A percentile compares a stretch with the other conserved stretches of the same genome.
These are phyloP conservation scores for Chaitophorus viminalis DNA, from an alignment of 2,888 invertebrate species.

Conservation along the genomic window DNA sequence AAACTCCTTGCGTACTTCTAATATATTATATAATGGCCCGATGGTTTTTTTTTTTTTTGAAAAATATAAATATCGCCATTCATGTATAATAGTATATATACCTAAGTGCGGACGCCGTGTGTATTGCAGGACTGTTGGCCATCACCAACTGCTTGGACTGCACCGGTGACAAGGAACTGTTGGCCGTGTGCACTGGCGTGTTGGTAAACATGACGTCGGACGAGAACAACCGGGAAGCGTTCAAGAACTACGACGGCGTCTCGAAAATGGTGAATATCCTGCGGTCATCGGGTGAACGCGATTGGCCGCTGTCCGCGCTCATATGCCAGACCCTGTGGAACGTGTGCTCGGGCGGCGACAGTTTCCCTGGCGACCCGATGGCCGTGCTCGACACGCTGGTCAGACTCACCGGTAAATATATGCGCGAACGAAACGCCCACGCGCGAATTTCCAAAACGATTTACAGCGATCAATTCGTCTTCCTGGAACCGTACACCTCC, in stretches of 20 bases:
- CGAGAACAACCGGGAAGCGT: conserved; percentile 70
- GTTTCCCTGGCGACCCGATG: conserved; percentile 43
- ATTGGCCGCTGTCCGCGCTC: conserved; percentile 78
- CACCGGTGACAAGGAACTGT: conserved; percentile 72
- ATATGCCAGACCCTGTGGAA: conserved; percentile 83
- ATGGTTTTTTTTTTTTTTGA: too few relatives aligned
- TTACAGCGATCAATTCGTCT: background rate
- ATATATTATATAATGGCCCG: too few relatives aligned
- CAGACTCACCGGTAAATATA: conserved; percentile 38
- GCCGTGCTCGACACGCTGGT: conserved; percentile 41
- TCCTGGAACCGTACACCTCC: too few relatives aligned
- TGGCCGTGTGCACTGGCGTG: conserved; percentile 83
- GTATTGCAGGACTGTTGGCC: conserved; percentile 23
- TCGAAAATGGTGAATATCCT: conserved; percentile 71
- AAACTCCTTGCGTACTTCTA: too few relatives aligned
- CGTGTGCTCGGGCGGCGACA: conserved; percentile 66
- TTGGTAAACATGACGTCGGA: conserved; percentile 81
- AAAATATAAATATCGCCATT: too few relatives aligned
- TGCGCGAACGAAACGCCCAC: background rate
- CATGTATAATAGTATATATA: background rate
- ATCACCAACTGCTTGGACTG: conserved; percentile 71
- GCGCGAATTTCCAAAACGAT: background rate
- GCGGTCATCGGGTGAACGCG: conserved; percentile 72
- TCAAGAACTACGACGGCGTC: conserved; percentile 71
- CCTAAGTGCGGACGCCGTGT: too few relatives aligned